phyloP scores from a whole-genome alignment of 2,797 vertebrate species.

The Calcarius lapponicus region DNA sequence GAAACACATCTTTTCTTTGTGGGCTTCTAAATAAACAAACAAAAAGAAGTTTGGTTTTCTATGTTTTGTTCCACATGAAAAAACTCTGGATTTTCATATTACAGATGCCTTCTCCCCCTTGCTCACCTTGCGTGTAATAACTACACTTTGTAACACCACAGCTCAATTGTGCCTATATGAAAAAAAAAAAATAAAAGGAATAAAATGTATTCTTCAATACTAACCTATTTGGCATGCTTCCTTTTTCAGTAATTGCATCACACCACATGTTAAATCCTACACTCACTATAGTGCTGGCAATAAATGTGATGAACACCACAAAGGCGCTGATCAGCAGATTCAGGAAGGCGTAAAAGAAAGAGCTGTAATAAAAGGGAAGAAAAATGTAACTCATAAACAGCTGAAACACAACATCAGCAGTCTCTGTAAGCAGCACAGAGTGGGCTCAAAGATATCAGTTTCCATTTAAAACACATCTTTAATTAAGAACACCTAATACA shows the following conservation, averaged over 20 bases:
- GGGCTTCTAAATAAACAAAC: neutral
- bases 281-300: slow-evolving; percentile 94
- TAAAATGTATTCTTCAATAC: slow-evolving; percentile 37
- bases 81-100: neutral
- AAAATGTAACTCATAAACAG: slow-evolving; percentile 60
- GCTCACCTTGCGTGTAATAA: neutral
- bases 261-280: slow-evolving; percentile 99
- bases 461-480: slow-evolving; percentile 42
- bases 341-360: slow-evolving; percentile 93
- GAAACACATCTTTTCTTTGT: neutral
- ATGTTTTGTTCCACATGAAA: neutral
- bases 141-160: neutral
- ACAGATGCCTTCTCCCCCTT: neutral
- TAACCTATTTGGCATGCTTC: slow-evolving; percentile 88
- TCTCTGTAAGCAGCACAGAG: slow-evolving; percentile 10
- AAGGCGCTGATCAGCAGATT: slow-evolving; percentile 92
- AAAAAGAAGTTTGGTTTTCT: neutral
- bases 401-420: slow-evolving; percentile 64
- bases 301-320: slow-evolving; percentile 91
- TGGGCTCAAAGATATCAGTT: slow-evolving; percentile 5
- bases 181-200: neutral
- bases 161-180: neutral
- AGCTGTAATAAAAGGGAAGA: slow-evolving; percentile 78
- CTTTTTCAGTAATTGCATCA: slow-evolving; percentile 91
- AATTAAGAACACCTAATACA: slow-evolving; percentile 63